Evolutionary conservation across 2,113 vertebrate species (phyloP).

Genomic region (Cebus imitator): DNA sequence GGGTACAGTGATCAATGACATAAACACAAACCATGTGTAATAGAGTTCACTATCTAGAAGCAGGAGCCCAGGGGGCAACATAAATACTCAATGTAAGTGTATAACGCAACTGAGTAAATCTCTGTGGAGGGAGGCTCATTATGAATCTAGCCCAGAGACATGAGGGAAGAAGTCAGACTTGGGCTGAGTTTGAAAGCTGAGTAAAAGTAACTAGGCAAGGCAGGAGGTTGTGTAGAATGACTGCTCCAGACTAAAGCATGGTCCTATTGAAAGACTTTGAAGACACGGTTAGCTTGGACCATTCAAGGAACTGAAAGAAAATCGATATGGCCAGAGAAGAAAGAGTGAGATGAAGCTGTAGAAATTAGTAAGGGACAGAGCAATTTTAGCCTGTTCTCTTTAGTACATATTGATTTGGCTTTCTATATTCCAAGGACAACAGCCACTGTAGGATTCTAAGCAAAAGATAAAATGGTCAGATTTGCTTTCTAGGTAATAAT

Average conservation of each 20-base stretch:
- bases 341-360: background rate
- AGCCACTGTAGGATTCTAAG: background rate
- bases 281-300: background rate
- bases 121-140: background rate
- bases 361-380: background rate
- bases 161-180: background rate
- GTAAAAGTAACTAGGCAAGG: background rate
- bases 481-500: background rate
- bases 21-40: background rate
- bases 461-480: background rate
- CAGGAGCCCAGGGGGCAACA: background rate
- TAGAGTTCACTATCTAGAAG: background rate
- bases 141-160: background rate
- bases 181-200: background rate
- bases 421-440: background rate
- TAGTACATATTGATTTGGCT: background rate
- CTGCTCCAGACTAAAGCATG: background rate
- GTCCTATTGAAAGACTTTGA: background rate
- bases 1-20: background rate
- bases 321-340: background rate
- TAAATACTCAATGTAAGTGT: background rate
- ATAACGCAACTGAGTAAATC: background rate
- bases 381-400: background rate
- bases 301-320: background rate
- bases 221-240: background rate